Evolutionary conservation across 2,888 invertebrate genomes (phyloP), one percentile per base, ranked within the genome.

Genomic region (Sminthurides aquaticus): DNA sequence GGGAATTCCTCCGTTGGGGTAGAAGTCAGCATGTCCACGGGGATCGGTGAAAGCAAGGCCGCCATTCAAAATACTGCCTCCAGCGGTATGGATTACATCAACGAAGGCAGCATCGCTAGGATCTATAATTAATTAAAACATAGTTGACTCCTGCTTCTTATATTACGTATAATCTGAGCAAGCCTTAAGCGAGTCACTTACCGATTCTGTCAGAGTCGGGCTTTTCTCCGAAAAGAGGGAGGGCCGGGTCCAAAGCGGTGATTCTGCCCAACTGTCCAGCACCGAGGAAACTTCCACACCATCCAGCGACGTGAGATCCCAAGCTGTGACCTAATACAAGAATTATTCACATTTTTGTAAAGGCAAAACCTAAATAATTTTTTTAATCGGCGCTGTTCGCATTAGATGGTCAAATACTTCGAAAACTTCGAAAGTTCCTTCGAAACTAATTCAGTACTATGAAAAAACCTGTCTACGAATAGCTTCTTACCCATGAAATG

Each of bases 221-320:
- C 70, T 66, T 78, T 26, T 73, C 73, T 77, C 84, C 84, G 76
- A 86, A 87, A 3, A 83, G 79, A 0, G 87, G 87, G 22, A 83
- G 77, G 0, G 89, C 89, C 0, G 89, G 88, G 79, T 89, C 89
- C 69, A 83, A 71, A 0, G 80, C 83, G 79, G 26, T 20, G 43
- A 74, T 67, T 18, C 64, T 25, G 25, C 66, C 79, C 1, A 81
- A 78, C 1, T 85, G 82, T 57, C 78, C 78, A 76, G 84, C 84
- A 74, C 78, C 80, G 0, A 85, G 76, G 24, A 81, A 79, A 43
- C 80, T 78, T 0, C 85, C 86, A 0, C 85, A 83, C 0, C 86
- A 84, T 0, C 86, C 87, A 0, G 85, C 85, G 66, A 84, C 81
- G 69, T 86, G 86, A 0, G 84, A 85, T 0, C 86, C 86, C 63